A percentile compares a stretch with the other conserved stretches of the same genome.
Conservation (phyloP, 2,797 vertebrate species). For the Pipistrellus pipistrellus region DNA sequence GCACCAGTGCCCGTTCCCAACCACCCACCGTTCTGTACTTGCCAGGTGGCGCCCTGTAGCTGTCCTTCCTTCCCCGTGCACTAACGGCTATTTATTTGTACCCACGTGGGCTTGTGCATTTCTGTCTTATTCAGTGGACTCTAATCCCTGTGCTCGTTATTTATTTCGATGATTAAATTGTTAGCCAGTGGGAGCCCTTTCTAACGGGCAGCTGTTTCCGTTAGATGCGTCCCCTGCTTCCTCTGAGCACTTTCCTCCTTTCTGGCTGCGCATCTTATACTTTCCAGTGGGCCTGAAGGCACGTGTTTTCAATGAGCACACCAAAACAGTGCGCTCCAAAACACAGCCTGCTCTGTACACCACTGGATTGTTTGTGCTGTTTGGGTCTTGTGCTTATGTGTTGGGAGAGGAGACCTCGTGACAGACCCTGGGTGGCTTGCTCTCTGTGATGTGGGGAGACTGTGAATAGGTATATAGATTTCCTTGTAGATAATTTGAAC, state of each 20-base stretch:
- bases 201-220: rapidly evolving
- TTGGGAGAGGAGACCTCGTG: not conserved
- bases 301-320: not conserved
- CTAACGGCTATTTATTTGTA: not conserved
- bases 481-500: not conserved
- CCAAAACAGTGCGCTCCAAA: not conserved
- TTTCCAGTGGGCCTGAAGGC: not conserved
- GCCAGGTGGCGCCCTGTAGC: not conserved
- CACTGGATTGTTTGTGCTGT: not conserved
- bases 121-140: not conserved
- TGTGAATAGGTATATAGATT: not conserved
- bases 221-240: rapidly evolving
- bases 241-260: not conserved
- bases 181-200: not conserved
- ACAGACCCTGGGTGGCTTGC: not conserved
- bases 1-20: rapidly evolving
- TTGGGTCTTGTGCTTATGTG: not conserved
- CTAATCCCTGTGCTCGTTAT: not conserved
- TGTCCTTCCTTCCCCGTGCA: rapidly evolving
- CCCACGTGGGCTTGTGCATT: not conserved
- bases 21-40: rapidly evolving
- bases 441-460: not conserved
- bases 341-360: not conserved
- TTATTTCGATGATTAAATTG: not conserved
- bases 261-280: not conserved